Conservation (phyloP, 1,140 invertebrate species). For the Plectrocnemia conspersa region DNA sequence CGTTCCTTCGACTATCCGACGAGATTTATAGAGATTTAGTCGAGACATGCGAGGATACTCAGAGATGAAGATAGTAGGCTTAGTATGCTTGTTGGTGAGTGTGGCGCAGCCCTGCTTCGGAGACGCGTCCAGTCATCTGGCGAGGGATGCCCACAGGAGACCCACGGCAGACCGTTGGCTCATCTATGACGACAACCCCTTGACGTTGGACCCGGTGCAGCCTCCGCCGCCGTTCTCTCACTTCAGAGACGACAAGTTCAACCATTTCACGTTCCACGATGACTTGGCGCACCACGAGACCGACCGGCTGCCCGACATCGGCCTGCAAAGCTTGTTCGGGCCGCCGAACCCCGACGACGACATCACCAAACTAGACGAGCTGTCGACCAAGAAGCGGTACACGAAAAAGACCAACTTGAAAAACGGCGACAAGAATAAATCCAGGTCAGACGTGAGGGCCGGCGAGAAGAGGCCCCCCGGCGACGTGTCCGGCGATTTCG, state of each 20-base stretch:
- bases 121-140: constrained; percentile 19
- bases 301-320: constrained; percentile 28
- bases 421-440: constrained; percentile 31
- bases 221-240: constrained; percentile 27
- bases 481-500: constrained; percentile 23
- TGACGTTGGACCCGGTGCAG: constrained; percentile 26
- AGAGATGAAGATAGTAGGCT: constrained; percentile 19
- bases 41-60: constrained; percentile 14
- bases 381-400: constrained; percentile 32
- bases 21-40: constrained; percentile 1
- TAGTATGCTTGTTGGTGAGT: constrained; percentile 11
- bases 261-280: constrained; percentile 32
- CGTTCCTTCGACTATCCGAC: background rate
- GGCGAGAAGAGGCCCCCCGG: constrained; percentile 15
- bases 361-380: constrained; percentile 33
- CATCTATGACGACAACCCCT: constrained; percentile 26
- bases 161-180: constrained; percentile 30
- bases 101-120: constrained; percentile 20
- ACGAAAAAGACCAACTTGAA: constrained; percentile 27
- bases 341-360: constrained; percentile 33
- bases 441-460: constrained; percentile 11
- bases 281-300: constrained; percentile 22
- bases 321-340: constrained; percentile 32
- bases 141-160: constrained; percentile 28
- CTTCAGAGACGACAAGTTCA: constrained; percentile 33